Conservation (phyloP, 1,140 invertebrate species). For the Aporrectodea caliginosa region DNA sequence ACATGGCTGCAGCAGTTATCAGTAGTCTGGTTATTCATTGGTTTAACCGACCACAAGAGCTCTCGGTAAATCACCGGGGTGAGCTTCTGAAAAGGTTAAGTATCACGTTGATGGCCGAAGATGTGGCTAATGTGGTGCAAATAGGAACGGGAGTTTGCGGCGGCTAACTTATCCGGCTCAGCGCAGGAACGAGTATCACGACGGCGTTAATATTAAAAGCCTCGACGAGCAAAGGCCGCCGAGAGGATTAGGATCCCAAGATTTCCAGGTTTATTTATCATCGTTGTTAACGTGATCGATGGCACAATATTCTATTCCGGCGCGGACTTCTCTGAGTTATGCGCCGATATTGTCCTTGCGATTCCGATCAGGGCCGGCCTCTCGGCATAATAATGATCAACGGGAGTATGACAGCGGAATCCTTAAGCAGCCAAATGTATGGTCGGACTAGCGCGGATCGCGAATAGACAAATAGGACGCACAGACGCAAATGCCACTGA, state of each 20-base stretch:
- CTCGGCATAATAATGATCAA: constrained; percentile 1
- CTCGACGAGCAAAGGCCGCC: not conserved
- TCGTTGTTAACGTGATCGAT: not conserved
- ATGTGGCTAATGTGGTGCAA: not conserved
- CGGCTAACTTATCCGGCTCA: not conserved
- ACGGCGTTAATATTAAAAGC: too few relatives aligned
- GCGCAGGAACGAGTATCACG: not conserved
- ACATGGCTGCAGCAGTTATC: too few relatives aligned
- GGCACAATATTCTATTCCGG: not conserved
- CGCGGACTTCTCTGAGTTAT: not conserved
- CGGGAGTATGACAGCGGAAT: not conserved
- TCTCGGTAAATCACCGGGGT: not conserved
- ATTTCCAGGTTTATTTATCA: not conserved
- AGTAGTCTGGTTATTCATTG: too few relatives aligned
- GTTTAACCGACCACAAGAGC: not conserved
- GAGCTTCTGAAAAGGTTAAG: not conserved
- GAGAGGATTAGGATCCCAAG: not conserved
- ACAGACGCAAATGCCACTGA: not conserved
- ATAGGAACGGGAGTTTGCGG: not conserved
- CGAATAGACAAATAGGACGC: not conserved
- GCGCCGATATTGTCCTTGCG: not conserved
- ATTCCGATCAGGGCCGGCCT: not conserved
- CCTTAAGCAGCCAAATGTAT: not conserved
- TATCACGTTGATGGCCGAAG: not conserved
- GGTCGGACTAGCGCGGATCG: not conserved